Evolutionary conservation across 2,888 invertebrate genomes (phyloP).

Genomic region (Sarcophaga caerulescens): DNA sequence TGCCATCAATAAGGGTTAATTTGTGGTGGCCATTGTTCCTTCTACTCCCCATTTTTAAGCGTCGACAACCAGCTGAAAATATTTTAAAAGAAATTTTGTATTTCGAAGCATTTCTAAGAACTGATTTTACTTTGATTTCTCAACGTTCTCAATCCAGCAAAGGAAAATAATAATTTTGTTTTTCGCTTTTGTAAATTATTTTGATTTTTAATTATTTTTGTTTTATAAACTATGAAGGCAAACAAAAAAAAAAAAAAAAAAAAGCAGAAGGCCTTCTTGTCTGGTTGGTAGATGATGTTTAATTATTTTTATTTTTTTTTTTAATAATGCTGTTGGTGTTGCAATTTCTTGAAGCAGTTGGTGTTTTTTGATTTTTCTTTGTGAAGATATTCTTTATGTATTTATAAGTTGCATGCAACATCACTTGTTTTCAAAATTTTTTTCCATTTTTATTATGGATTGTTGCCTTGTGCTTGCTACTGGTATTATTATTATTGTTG

Average conservation of each 20-base stretch:
- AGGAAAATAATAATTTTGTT: neutral
- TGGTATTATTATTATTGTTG: neutral
- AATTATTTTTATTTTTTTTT: conserved; percentile 19
- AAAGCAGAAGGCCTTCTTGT: no score
- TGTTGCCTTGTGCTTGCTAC: neutral
- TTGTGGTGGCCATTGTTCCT: conserved; percentile 49
- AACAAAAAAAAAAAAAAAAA: no score
- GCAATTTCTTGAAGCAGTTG: conserved; percentile 67
- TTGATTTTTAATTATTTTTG: conserved; percentile 48
- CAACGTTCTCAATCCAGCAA: no score
- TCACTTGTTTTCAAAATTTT: conserved; percentile 7
- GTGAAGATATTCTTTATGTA: neutral
- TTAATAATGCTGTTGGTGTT: conserved; percentile 6
- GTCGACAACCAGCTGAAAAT: conserved; percentile 26
- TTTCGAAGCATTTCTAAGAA: neutral
- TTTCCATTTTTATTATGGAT: no score
- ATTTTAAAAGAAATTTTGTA: conserved; percentile 30
- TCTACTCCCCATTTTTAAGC: conserved; percentile 33
- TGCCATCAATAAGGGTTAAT: conserved; percentile 62
- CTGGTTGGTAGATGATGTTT: neutral
- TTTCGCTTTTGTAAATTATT: conserved; percentile 16
- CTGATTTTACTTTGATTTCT: neutral
- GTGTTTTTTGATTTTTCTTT: neutral
- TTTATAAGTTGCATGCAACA: conserved; percentile 39
- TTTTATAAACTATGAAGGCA: conserved; percentile 6